These are phyloP conservation scores for Sebastiscus tertius DNA, from an alignment of 2,797 vertebrate species.

Conservation along the genomic window DNA sequence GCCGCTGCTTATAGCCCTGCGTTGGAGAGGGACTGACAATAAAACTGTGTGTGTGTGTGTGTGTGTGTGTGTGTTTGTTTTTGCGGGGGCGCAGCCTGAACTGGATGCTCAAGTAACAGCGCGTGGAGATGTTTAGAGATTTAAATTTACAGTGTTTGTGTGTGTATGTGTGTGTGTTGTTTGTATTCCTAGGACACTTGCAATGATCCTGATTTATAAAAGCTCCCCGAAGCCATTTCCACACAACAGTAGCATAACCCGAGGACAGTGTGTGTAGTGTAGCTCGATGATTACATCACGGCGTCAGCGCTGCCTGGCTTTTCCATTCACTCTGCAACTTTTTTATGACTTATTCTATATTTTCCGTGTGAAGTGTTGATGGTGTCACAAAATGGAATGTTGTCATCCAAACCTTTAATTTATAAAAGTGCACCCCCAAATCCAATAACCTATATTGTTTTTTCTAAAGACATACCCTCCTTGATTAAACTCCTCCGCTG, in stretches of 20 bases:
- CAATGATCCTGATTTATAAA: constrained; percentile 71
- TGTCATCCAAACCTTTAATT: constrained; percentile 33
- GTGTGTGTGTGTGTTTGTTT: constrained; percentile 5
- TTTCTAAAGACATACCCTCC: constrained; percentile 13
- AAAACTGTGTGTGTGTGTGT: constrained; percentile 38
- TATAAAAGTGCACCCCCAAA: constrained; percentile 18
- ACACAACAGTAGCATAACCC: constrained; percentile 26
- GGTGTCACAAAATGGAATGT: background rate
- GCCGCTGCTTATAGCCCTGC: constrained; percentile 54
- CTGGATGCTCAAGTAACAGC: constrained; percentile 19
- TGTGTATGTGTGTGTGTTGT: constrained; percentile 7
- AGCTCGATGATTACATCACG: constrained; percentile 38
- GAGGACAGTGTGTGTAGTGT: background rate
- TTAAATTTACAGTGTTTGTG: constrained; percentile 48
- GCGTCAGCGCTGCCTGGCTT: constrained; percentile 20
- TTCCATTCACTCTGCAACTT: constrained; percentile 26
- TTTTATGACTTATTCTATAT: constrained; percentile 45
- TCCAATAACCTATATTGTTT: constrained; percentile 39
- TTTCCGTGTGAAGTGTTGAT: constrained; percentile 21
- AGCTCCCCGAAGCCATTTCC: constrained; percentile 39
- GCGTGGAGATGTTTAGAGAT: constrained; percentile 47
- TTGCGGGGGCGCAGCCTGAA: constrained; percentile 1
- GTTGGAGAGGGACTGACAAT: constrained; percentile 57
- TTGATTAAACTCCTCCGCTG: constrained; percentile 38
- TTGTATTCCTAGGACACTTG: constrained; percentile 53